A percentile compares a stretch with the other conserved stretches of the same genome.
These are phyloP conservation scores for Holacanthella duospinosa DNA, from an alignment of 2,888 invertebrate species.

Conservation along the genomic window DNA sequence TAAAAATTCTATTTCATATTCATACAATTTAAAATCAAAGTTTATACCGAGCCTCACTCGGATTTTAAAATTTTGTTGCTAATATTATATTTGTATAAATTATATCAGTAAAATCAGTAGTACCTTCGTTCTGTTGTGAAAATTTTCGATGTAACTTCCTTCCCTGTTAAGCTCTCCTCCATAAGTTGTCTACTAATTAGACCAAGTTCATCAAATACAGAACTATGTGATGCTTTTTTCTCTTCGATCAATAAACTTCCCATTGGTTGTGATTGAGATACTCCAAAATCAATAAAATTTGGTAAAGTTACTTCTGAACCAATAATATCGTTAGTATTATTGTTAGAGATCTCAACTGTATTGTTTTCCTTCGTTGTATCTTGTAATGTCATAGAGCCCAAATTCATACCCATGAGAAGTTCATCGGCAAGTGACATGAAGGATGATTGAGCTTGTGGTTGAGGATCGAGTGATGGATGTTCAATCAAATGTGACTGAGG, in stretches of 20 bases:
- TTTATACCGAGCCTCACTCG: too few relatives aligned
- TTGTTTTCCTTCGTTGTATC: neutral
- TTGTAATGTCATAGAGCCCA: conserved; percentile 13
- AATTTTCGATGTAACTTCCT: neutral
- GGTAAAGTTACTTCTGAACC: conserved; percentile 10
- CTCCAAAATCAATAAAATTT: conserved; percentile 26
- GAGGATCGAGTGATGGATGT: too few relatives aligned
- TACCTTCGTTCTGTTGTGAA: neutral
- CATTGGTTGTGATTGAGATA: neutral
- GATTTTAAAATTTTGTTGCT: too few relatives aligned
- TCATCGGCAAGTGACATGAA: conserved; percentile 28
- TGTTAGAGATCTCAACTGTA: too few relatives aligned
- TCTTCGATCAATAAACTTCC: neutral
- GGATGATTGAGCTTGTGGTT: neutral
- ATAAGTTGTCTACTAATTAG: conserved; percentile 32
- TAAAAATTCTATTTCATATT: neutral
- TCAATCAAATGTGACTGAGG: neutral
- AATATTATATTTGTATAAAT: too few relatives aligned
- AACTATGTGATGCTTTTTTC: neutral
- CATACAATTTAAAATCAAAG: too few relatives aligned
- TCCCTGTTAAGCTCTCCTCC: conserved; percentile 23
- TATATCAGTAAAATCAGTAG: neutral
- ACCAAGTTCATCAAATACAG: conserved; percentile 29
- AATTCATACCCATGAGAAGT: conserved; percentile 23
- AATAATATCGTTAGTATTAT: neutral